These are phyloP conservation scores for Momotus momota DNA, from an alignment of 2,797 vertebrate genomes.

Conservation along the genomic window DNA sequence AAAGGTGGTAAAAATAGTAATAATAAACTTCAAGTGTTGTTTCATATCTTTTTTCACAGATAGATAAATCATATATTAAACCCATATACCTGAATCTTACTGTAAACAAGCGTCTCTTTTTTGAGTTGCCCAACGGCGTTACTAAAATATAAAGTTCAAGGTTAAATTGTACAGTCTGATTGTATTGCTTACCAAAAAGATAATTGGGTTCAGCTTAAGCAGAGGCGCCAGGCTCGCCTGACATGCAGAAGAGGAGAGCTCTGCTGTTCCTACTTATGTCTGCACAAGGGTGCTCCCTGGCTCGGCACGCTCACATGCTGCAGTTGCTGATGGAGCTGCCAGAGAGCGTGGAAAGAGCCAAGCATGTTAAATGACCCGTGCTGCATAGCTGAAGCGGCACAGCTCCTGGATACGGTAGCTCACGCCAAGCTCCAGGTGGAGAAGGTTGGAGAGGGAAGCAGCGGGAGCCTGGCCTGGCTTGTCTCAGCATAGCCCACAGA, in stretches of 20 bases:
- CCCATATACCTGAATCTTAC: background rate
- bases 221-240: background rate
- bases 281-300: background rate
- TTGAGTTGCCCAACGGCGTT: background rate
- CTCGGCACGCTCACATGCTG: background rate
- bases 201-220: background rate
- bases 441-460: background rate
- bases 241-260: background rate
- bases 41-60: background rate
- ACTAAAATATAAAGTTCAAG: background rate
- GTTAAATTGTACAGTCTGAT: background rate
- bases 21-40: background rate
- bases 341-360: background rate
- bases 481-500: background rate
- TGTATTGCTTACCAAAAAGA: background rate
- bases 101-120: background rate
- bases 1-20: conserved; percentile 12
- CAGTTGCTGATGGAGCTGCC: background rate
- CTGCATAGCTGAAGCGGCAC: fast-evolving
- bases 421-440: background rate
- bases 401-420: background rate
- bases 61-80: background rate
- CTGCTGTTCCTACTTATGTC: background rate
- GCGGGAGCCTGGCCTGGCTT: background rate
- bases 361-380: background rate